Conservation (phyloP, 2,888 invertebrate genomes). For the Rotaria macrura region DNA sequence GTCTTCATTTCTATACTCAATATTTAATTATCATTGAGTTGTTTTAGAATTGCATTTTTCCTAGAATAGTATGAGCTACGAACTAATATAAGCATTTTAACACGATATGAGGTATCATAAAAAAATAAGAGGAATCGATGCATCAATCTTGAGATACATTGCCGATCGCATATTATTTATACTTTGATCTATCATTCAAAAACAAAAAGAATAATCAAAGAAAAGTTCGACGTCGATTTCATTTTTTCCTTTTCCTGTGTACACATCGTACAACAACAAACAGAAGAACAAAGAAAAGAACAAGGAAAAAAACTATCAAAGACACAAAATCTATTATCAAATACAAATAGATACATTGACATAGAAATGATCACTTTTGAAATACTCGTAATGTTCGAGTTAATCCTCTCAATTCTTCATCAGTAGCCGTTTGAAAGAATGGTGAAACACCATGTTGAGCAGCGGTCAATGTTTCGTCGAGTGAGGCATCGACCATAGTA, state of each 20-base stretch:
- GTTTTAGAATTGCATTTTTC: too few species aligned
- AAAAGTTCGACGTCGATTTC: neutral
- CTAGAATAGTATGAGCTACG: too few species aligned
- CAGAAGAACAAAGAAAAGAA: neutral
- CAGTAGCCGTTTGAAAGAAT: constrained; percentile 19
- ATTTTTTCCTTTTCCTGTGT: neutral
- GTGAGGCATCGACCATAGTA: neutral
- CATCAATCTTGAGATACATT: too few species aligned
- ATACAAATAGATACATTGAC: neutral
- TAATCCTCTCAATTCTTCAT: neutral
- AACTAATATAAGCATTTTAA: too few species aligned
- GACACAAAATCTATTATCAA: neutral
- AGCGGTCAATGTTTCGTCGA: neutral
- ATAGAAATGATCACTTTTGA: neutral
- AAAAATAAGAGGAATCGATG: too few species aligned
- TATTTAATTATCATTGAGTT: too few species aligned
- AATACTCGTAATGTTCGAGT: neutral
- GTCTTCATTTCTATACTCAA: too few species aligned
- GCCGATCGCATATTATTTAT: too few species aligned
- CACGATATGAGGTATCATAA: too few species aligned
- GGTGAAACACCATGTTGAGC: neutral
- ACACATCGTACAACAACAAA: neutral
- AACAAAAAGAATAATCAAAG: neutral
- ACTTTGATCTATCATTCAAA: too few species aligned
- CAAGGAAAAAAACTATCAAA: neutral